phyloP scores from a whole-genome alignment of 2,113 vertebrate genomes.

The Clarias magur region DNA sequence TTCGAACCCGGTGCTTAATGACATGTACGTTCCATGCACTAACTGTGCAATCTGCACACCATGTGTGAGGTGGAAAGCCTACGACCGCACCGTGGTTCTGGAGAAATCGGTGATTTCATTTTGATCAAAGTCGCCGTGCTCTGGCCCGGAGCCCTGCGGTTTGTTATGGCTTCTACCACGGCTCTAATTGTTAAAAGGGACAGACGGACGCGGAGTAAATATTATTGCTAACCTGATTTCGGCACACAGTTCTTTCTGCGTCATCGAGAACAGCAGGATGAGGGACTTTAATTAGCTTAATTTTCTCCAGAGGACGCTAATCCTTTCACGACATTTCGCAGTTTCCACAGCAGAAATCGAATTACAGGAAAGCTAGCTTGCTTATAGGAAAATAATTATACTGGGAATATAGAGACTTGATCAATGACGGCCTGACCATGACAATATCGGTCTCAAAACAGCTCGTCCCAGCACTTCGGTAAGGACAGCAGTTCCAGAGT shows the following conservation, averaged over 20 bases:
- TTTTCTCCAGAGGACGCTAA: slow-evolving; percentile 23
- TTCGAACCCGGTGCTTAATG: slow-evolving; percentile 6
- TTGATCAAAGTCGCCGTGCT: slow-evolving; percentile 60
- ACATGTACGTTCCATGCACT: slow-evolving; percentile 15
- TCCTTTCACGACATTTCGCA: slow-evolving; percentile 8
- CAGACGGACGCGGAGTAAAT: slow-evolving; percentile 60
- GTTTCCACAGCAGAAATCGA: neutral
- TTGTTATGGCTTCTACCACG: slow-evolving; percentile 65
- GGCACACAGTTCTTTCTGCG: slow-evolving; percentile 53
- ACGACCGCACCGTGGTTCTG: slow-evolving; percentile 55
- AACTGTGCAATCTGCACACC: slow-evolving; percentile 60
- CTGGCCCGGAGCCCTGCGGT: slow-evolving; percentile 47
- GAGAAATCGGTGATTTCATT: slow-evolving; percentile 66
- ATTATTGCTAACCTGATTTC: slow-evolving; percentile 62
- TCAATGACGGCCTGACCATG: neutral
- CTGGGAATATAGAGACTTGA: neutral
- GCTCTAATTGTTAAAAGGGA: slow-evolving; percentile 59
- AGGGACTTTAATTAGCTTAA: slow-evolving; percentile 35
- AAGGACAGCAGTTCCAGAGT: slow-evolving; percentile 47
- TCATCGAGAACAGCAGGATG: slow-evolving; percentile 54
- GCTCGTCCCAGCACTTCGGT: slow-evolving; percentile 18
- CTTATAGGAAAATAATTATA: neutral
- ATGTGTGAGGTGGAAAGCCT: slow-evolving; percentile 59
- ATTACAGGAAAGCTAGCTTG: neutral
- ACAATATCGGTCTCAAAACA: neutral